These are phyloP conservation scores for Hippopotamus amphibius DNA, from an alignment of 2,113 vertebrate species.

Conservation along the genomic window DNA sequence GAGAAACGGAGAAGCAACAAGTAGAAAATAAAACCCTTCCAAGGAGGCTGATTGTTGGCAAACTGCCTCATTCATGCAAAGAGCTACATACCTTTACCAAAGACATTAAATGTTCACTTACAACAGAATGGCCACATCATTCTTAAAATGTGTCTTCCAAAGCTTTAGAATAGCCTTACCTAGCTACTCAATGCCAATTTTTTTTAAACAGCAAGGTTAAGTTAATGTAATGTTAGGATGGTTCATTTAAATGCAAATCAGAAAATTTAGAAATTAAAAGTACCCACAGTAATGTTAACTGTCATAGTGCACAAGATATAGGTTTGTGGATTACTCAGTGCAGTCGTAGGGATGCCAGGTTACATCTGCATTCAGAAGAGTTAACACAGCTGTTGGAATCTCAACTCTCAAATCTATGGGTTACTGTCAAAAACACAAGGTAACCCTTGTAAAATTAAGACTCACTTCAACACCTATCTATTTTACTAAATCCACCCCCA, in stretches of 20 bases:
- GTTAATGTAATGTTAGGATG: constrained; percentile 66
- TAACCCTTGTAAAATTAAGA: constrained; percentile 61
- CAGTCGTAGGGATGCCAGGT: not conserved
- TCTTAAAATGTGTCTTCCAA: constrained; percentile 64
- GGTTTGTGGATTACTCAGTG: constrained; percentile 8
- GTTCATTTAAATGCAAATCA: constrained; percentile 77
- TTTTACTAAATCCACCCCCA: constrained; percentile 18
- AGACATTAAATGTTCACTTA: constrained; percentile 69
- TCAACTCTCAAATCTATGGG: constrained; percentile 50
- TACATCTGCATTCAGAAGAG: constrained; percentile 50
- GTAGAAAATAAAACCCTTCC: constrained; percentile 48
- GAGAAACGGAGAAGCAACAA: constrained; percentile 33
- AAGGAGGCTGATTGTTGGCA: constrained; percentile 47
- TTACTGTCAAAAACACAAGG: not conserved
- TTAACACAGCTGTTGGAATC: constrained; percentile 51
- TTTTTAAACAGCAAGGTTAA: constrained; percentile 72
- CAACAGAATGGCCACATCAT: constrained; percentile 64
- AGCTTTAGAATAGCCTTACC: constrained; percentile 55
- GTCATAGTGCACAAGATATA: constrained; percentile 49
- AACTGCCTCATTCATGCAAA: constrained; percentile 59
- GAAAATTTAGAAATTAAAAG: constrained; percentile 77
- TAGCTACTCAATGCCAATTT: constrained; percentile 27
- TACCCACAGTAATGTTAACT: constrained; percentile 63
- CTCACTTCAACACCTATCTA: not conserved
- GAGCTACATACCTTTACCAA: constrained; percentile 47